Evolutionary conservation across 2,797 vertebrate species (phyloP), one percentile per base, ranked within the genome.

Genomic region (Notoglanidium macrostoma): DNA sequence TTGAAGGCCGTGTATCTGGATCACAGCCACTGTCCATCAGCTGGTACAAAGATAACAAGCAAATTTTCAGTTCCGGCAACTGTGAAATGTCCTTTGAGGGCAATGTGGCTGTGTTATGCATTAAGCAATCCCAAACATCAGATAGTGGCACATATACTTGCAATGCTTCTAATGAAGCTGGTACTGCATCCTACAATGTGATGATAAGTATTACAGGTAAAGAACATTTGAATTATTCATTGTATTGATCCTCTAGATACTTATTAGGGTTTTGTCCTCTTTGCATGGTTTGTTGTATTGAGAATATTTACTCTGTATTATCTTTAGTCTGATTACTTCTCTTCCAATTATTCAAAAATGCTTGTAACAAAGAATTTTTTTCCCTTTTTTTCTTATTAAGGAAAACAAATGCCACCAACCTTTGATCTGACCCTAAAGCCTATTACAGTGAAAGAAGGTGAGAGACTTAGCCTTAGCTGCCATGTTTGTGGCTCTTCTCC

Each of bases 141-240:
- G 97, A 99, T 74, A 92, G 95, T 46, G 98, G 97, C 0, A 90
- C 95, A 44, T 99, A 98, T 92, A 96, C 93, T 6, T 99, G 98
- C 88, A 94, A 95, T 89, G 97, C 95, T 23, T 95, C 96, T 40
- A 99, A 99, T 55, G 97, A 98, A 80, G 97, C 96, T 72, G 98
- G 98, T 51, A 96, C 95, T 0, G 94, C 94, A 54, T 94, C 97
- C 1, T 99, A 96, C 91, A 96, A 93, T 0, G 96, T 97, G 88
- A 96, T 96, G 32, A 93, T 99, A 76, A 92, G 93, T 88, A 95
- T 99, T 89, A 95, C 96, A 98, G 98, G 98, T 99, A 91, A 19
- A 35, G 15, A 49, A 82, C 12, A 46, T 82, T 65, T 65, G 3
- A 3, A 49, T 81, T 46, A 29, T 21, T 77, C n/a, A 78, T 77